phyloP scores from a whole-genome alignment of 2,113 vertebrate species.

The Calyptommatus sinebrachiatus region DNA sequence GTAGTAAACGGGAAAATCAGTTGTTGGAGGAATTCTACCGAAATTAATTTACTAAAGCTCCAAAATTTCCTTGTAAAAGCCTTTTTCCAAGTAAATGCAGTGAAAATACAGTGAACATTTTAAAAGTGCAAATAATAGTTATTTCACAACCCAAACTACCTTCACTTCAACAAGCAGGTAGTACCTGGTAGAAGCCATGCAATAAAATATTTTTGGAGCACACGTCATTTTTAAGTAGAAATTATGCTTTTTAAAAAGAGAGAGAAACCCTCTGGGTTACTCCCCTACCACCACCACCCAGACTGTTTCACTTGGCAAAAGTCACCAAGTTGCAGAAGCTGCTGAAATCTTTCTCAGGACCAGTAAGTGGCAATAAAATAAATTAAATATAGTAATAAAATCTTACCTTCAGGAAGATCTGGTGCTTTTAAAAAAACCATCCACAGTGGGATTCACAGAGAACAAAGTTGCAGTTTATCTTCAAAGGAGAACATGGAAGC shows the following conservation, averaged over 20 bases:
- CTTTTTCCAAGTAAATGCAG: neutral
- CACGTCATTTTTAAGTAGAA: neutral
- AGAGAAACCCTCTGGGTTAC: conserved; percentile 36
- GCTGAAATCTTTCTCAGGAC: conserved; percentile 61
- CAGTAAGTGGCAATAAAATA: conserved; percentile 55
- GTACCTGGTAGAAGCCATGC: neutral
- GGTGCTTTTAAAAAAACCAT: conserved; percentile 40
- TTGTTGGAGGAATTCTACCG: neutral
- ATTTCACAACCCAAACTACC: neutral
- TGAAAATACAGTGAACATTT: neutral
- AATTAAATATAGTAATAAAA: conserved; percentile 8
- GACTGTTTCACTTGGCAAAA: conserved; percentile 15
- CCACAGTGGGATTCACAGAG: neutral
- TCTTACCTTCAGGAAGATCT: conserved; percentile 43
- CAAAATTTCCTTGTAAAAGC: neutral
- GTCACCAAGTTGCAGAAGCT: conserved; percentile 40
- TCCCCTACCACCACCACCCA: neutral
- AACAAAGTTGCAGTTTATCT: neutral
- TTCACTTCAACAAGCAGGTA: neutral
- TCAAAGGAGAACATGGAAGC: neutral
- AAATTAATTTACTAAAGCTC: neutral
- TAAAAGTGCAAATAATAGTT: neutral
- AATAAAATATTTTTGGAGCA: conserved; percentile 15
- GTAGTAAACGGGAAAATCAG: neutral
- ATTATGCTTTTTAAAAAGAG: neutral